phyloP scores from a whole-genome alignment of 2,888 invertebrate genomes.

The Himalopsyche kuldschensis region DNA sequence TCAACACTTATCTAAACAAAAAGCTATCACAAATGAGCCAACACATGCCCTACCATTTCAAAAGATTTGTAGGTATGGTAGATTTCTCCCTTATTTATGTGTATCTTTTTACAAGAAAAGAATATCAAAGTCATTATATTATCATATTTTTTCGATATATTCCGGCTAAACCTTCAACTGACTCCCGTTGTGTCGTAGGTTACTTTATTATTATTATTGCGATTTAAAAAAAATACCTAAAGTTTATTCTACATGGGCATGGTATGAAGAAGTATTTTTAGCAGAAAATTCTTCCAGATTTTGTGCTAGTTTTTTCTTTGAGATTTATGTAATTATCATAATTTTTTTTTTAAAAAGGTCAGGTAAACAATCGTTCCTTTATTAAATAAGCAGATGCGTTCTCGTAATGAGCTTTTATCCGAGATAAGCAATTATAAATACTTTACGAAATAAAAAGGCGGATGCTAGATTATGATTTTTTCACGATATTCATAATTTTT shows the following conservation, averaged over 20 bases:
- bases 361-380: too few relatives aligned
- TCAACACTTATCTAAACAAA: conserved; percentile 33
- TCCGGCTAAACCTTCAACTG: neutral
- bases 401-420: neutral
- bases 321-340: too few relatives aligned
- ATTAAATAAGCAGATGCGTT: neutral
- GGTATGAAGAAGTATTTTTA: too few relatives aligned
- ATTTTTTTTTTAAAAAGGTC: too few relatives aligned
- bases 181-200: neutral
- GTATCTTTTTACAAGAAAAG: conserved; percentile 15
- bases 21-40: conserved; percentile 7
- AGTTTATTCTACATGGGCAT: too few relatives aligned
- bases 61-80: neutral
- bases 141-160: conserved; percentile 35
- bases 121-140: conserved; percentile 22
- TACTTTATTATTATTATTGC: neutral
- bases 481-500: conserved; percentile 16
- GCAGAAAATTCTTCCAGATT: too few relatives aligned
- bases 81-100: neutral
- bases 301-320: too few relatives aligned
- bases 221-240: too few relatives aligned
- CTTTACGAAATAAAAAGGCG: conserved; percentile 10
- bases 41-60: neutral
- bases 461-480: conserved; percentile 11
- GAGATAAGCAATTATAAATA: neutral